These are phyloP conservation scores for Stenchaetothrips biformis DNA, from an alignment of 2,888 invertebrate species.

Conservation along the genomic window DNA sequence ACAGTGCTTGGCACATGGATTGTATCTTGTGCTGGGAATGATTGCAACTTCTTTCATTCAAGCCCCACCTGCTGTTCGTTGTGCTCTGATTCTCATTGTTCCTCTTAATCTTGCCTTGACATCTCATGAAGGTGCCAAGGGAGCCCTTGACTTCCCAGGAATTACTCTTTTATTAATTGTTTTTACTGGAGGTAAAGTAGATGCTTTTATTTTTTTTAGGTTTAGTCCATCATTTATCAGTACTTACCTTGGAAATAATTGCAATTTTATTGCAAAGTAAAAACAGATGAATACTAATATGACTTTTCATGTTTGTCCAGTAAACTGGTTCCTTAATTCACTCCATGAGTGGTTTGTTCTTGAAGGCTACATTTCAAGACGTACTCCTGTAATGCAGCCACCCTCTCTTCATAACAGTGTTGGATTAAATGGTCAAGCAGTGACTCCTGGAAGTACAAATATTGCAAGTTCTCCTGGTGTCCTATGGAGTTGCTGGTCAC, in stretches of 20 bases:
- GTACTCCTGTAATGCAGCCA: neutral
- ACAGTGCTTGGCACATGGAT: neutral
- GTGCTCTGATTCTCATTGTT: neutral
- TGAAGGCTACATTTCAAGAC: neutral
- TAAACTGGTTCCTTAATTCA: neutral
- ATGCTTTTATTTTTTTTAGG: no score
- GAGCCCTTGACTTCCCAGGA: constrained; percentile 1
- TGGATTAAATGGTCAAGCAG: neutral
- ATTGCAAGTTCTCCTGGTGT: neutral
- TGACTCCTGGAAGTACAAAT: neutral
- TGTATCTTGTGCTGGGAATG: neutral
- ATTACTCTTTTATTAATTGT: neutral
- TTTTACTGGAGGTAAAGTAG: neutral
- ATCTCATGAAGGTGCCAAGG: neutral
- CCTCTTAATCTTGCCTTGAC: neutral
- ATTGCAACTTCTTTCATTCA: constrained; percentile 14
- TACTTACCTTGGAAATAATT: no score
- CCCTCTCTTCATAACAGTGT: neutral
- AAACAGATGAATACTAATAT: no score
- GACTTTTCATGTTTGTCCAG: neutral
- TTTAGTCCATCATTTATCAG: no score
- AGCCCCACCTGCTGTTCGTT: neutral
- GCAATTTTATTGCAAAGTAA: no score
- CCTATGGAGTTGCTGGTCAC: neutral
- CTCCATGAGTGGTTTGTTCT: neutral